Conservation (phyloP, 1,140 invertebrate species). For the Oncopodura yosiiana region DNA sequence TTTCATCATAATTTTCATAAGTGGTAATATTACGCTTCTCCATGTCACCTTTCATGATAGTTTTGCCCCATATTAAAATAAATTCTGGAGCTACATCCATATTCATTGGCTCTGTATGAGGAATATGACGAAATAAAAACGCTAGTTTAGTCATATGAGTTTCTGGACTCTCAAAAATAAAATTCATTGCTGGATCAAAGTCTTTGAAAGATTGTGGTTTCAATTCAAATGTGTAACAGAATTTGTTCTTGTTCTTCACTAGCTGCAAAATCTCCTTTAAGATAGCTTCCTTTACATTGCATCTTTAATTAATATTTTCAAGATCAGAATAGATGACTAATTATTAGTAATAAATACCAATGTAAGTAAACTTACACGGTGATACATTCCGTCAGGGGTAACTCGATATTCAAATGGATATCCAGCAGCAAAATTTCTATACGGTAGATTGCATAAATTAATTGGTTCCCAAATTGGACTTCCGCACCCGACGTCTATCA, state of each 20-base stretch:
- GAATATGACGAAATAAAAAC: background rate
- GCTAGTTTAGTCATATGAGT: background rate
- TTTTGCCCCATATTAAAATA: background rate
- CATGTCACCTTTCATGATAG: background rate
- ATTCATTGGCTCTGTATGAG: background rate
- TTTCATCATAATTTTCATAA: background rate
- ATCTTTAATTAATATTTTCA: too few species aligned
- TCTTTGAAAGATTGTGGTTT: background rate
- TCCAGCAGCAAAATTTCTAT: background rate
- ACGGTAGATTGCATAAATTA: conserved; percentile 7
- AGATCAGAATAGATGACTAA: too few species aligned
- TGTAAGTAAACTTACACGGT: too few species aligned
- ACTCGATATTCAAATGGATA: conserved; percentile 11
- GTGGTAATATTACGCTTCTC: background rate
- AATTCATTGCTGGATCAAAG: background rate
- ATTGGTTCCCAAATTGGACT: background rate
- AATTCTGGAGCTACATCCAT: too few species aligned
- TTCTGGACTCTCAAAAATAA: background rate
- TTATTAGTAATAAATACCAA: too few species aligned
- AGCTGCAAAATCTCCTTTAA: conserved; percentile 17
- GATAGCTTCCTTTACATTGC: background rate
- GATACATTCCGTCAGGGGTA: background rate
- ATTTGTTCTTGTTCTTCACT: background rate
- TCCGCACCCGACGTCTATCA: conserved; percentile 3
- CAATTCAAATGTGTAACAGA: background rate